Conservation (phyloP, 2,113 vertebrate genomes). For the Plecturocebus donacophilus region DNA sequence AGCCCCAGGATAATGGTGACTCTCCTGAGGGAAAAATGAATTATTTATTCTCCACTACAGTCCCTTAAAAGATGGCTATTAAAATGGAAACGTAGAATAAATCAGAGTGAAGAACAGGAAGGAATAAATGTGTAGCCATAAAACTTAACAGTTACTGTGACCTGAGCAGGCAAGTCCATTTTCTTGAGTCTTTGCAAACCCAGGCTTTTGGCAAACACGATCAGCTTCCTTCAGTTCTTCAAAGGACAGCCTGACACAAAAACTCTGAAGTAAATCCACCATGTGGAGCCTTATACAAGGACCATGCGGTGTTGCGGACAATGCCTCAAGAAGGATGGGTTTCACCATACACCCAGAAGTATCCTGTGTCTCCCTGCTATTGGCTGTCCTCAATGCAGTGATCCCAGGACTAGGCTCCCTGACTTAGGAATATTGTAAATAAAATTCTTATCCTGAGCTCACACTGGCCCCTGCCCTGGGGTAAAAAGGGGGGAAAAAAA, state of each 20-base stretch:
- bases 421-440: neutral
- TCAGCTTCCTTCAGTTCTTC: constrained; percentile 17
- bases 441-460: neutral
- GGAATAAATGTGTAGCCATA: neutral
- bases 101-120: neutral
- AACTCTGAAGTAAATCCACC: neutral
- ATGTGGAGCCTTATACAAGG: neutral
- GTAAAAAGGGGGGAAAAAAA: rapidly evolving
- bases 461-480: neutral
- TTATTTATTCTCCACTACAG: neutral
- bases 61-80: neutral
- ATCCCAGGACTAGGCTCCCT: too few relatives aligned
- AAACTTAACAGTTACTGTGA: neutral
- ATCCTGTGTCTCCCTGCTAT: neutral
- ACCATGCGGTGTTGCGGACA: neutral
- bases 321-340: neutral
- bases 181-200: neutral
- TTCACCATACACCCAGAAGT: neutral
- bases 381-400: neutral
- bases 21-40: neutral
- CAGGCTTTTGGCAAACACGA: neutral
- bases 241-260: neutral
- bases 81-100: constrained; percentile 31
- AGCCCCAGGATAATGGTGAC: neutral
- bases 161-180: neutral